phyloP scores from a whole-genome alignment of 2,113 vertebrate genomes.

The Clarias magur region DNA sequence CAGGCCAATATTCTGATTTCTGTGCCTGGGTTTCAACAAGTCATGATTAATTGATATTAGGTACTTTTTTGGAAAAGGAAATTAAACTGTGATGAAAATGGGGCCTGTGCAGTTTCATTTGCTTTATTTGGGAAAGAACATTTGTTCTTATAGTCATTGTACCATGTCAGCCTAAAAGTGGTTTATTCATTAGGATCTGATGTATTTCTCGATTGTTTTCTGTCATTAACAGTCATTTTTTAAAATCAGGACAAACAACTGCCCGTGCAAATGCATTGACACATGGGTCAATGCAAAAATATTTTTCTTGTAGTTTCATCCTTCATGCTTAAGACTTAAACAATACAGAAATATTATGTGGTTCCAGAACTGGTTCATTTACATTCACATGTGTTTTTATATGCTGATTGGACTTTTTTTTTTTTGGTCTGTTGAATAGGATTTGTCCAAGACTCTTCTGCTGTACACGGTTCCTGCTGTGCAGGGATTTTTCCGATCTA shows the following conservation, averaged over 20 bases:
- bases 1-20: neutral
- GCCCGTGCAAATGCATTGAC: neutral
- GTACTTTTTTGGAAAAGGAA: neutral
- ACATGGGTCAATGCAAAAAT: neutral
- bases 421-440: constrained; percentile 69
- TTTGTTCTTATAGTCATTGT: neutral
- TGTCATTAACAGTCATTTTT: too few species aligned
- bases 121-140: constrained; percentile 3
- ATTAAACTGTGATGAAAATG: neutral
- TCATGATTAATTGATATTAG: neutral
- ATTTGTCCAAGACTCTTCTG: constrained; percentile 91
- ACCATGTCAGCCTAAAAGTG: neutral
- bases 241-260: neutral
- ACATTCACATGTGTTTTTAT: neutral
- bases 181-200: neutral
- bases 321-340: neutral
- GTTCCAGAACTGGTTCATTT: neutral
- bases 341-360: neutral
- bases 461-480: constrained; percentile 97
- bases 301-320: neutral
- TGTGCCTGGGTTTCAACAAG: neutral
- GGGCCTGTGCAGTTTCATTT: neutral
- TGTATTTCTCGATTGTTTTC: neutral
- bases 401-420: neutral
- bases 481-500: constrained; percentile 96